A percentile compares a stretch with the other conserved stretches of the same genome.
phyloP scores from a whole-genome alignment of 2,113 vertebrate species.

The Erythrolamprus reginae region DNA sequence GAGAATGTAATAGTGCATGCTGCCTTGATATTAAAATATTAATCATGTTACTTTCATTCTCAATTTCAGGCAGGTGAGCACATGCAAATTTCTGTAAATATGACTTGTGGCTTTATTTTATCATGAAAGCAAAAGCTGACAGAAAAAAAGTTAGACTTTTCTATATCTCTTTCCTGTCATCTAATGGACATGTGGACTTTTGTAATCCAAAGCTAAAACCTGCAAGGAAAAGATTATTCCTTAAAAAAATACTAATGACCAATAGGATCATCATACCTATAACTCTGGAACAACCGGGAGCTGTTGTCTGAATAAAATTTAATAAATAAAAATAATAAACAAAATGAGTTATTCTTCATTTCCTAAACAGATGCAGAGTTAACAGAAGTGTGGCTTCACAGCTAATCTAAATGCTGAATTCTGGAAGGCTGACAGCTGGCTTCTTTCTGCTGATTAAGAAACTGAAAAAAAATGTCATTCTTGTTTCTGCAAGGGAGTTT shows the following conservation, averaged over 20 bases:
- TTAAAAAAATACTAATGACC: background rate
- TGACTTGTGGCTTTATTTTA: background rate
- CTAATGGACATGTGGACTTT: background rate
- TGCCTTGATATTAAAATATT: background rate
- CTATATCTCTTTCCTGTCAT: background rate
- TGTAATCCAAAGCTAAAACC: background rate
- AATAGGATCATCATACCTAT: background rate
- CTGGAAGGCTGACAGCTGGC: slow-evolving; percentile 35
- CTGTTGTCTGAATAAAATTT: background rate
- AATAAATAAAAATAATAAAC: background rate
- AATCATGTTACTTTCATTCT: background rate
- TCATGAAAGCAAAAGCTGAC: background rate
- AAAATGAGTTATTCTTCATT: slow-evolving; percentile 32
- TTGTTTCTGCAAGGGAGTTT: slow-evolving; percentile 15
- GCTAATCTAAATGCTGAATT: slow-evolving; percentile 45
- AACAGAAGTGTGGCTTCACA: slow-evolving; percentile 41
- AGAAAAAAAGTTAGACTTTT: background rate
- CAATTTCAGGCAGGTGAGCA: background rate
- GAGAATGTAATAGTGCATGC: background rate
- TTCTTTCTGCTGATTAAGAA: slow-evolving; percentile 49
- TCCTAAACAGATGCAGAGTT: slow-evolving; percentile 24
- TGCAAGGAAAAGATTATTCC: background rate
- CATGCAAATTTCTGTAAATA: background rate
- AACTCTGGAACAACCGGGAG: background rate
- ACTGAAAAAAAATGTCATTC: background rate